Base-by-base conservation (phyloP, 2,113 vertebrate species). In the Leucosticte australis region DNA sequence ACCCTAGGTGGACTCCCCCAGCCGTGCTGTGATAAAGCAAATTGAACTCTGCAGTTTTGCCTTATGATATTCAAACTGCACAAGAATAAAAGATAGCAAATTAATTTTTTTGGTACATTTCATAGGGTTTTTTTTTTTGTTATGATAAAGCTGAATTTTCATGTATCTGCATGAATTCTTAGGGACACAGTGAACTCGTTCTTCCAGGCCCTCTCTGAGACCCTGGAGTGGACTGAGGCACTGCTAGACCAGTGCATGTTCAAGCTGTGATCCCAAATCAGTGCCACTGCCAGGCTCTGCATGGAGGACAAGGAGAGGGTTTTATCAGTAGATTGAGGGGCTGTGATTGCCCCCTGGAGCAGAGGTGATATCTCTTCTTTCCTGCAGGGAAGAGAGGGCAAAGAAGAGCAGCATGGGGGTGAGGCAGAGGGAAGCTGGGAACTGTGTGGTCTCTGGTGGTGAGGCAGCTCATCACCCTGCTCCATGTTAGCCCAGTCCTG, bases 371-470 rank as follows among this genome's bases (percentile, higher is more conserved):
- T 70, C 28, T 4, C 2, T 83, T 41, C 7, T 73, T 42, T 77
- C 28, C 27, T 59, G 11, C 17, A 79, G 47, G 64, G 53, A 75
- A 35, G 22, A 35, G n/a, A 46, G 15, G 60, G 21, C 33, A 79
- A 42, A 82, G 42, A 76, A 27, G 19, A 65, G 1, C 6, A 49
- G 10, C 20, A 13, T 0, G 3, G 18, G 35, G 33, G 18, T 46
- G 27, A n/a, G 30, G 35, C 30, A 74, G 50, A 39, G 28, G 13
- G 6, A 14, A 0, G 0, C 4, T 81, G 46, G 57, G 35, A 80
- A 2, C 15, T 19, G 12, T 44, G 62, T 1, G 1, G 30, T 52
- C 15, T 39, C 28, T 3, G 14, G 23, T 7, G 11, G 3, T 52
- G 46, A 47, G 17, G 7, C 24, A 44, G 15, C 67, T 92, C 55